Conservation (phyloP, 1,140 invertebrate species). For the Tachypleus tridentatus region DNA sequence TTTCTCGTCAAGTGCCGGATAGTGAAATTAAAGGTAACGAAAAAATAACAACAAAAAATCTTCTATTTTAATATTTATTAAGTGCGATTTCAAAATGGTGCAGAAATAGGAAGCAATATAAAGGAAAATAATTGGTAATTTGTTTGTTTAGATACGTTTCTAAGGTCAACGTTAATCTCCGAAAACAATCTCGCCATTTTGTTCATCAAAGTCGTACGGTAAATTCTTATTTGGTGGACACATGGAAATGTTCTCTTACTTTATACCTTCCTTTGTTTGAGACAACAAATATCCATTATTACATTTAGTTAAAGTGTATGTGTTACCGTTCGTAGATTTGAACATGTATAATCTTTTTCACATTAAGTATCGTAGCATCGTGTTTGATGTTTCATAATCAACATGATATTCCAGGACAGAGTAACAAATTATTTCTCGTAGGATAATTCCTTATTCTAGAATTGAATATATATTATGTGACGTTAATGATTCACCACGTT, state of each 20-base stretch:
- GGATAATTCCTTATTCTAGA: not conserved
- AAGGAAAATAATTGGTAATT: not conserved
- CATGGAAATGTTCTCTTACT: too few relatives aligned
- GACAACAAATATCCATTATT: too few relatives aligned
- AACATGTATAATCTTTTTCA: too few relatives aligned
- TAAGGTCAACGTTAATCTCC: too few relatives aligned
- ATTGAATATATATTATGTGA: not conserved
- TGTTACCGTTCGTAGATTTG: too few relatives aligned
- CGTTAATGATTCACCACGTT: not conserved
- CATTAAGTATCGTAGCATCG: not conserved
- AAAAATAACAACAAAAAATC: not conserved
- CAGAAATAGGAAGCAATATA: not conserved
- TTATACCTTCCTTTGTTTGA: too few relatives aligned
- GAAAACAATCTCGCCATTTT: not conserved
- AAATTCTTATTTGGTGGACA: too few relatives aligned
- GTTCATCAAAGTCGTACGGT: not conserved
- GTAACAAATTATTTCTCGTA: too few relatives aligned
- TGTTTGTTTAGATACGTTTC: not conserved
- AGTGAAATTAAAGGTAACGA: slow-evolving; percentile 3
- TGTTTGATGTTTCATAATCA: not conserved
- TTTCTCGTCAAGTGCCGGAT: slow-evolving; percentile 6
- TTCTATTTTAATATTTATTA: slow-evolving; percentile 3
- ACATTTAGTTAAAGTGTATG: too few relatives aligned
- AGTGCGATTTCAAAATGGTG: not conserved
- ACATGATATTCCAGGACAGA: not conserved